Percentiles rank a stretch among this genome's conserved stretches.
These are phyloP conservation scores for Cyclargus thomasi DNA, from an alignment of 1,140 invertebrate genomes.

Conservation along the genomic window DNA sequence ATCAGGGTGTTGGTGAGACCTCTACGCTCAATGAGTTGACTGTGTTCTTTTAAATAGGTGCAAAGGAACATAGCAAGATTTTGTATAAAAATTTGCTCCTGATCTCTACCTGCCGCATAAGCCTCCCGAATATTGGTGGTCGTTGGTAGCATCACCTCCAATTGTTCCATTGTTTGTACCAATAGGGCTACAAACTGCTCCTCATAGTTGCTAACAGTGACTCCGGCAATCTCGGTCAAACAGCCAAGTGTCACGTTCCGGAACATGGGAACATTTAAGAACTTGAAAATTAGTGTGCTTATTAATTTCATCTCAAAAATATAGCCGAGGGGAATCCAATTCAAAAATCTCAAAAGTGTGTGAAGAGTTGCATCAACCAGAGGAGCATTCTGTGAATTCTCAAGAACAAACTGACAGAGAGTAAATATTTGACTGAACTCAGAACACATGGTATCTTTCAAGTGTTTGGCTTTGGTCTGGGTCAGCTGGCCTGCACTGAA, in stretches of 20 bases:
- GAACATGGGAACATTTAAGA: conserved; percentile 97
- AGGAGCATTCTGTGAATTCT: conserved; percentile 97
- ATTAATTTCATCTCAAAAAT: conserved; percentile 99
- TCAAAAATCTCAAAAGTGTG: conserved; percentile 96
- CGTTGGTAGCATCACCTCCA: conserved; percentile 93
- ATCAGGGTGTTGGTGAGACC: conserved; percentile 82
- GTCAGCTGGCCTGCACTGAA: conserved; percentile 98
- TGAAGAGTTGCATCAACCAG: conserved; percentile 96
- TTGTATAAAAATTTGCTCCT: conserved; percentile 99
- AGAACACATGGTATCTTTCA: conserved; percentile 99
- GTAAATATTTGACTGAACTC: conserved; percentile 99
- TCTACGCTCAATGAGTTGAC: conserved; percentile 88
- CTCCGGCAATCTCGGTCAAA: conserved; percentile 97
- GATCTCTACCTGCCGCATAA: conserved; percentile 93
- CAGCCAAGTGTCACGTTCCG: conserved; percentile 98
- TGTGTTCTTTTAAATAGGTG: conserved; percentile 97
- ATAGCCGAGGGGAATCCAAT: conserved; percentile 99
- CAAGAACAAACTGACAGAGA: conserved; percentile 97
- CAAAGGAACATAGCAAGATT: conserved; percentile 98
- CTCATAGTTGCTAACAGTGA: conserved; percentile 92
- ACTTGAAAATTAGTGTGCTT: conserved; percentile 96
- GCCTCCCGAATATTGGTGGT: conserved; percentile 95
- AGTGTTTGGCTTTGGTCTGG: conserved; percentile 98
- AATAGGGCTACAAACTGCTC: conserved; percentile 93
- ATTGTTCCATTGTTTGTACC: conserved; percentile 91